Evolutionary conservation across 2,888 invertebrate species (phyloP).

Genomic region (Galerucella nymphaeae): DNA sequence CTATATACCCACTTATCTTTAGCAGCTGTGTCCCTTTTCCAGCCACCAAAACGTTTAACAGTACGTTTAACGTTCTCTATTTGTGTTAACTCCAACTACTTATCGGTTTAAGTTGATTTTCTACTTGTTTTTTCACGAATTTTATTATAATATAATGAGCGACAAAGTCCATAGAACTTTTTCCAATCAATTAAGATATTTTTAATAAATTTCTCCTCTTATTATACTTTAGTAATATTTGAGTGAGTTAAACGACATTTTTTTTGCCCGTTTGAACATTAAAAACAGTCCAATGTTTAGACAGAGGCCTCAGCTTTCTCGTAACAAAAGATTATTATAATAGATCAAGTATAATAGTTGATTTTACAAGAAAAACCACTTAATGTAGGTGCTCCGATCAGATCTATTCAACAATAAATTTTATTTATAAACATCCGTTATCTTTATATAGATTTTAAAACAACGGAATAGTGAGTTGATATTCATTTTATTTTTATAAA

Average conservation of each 20-base stretch:
- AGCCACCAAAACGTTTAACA: no score
- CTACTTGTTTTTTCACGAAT: no score
- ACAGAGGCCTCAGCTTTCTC: background rate
- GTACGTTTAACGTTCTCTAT: no score
- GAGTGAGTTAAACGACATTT: background rate
- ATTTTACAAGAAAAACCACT: conserved; percentile 28
- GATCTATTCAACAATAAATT: conserved; percentile 12
- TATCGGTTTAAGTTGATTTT: no score
- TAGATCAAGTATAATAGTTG: conserved; percentile 10
- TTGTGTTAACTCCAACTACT: no score
- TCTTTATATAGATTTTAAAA: conserved; percentile 11
- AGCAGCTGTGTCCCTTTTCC: no score
- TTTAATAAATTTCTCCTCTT: background rate
- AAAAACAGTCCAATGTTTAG: background rate
- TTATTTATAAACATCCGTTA: conserved; percentile 26
- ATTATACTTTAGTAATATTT: conserved; percentile 1
- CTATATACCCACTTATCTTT: no score
- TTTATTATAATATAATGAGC: no score
- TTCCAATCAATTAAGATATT: background rate
- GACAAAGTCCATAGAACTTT: no score
- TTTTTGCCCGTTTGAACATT: background rate
- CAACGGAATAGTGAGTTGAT: conserved; percentile 3
- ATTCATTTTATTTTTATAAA: background rate
- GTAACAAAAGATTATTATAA: conserved; percentile 22
- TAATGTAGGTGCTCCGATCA: conserved; percentile 12